Evolutionary conservation across 2,113 vertebrate species (phyloP), one percentile per base, ranked within the genome.

Genomic region (Sciurus niger): DNA sequence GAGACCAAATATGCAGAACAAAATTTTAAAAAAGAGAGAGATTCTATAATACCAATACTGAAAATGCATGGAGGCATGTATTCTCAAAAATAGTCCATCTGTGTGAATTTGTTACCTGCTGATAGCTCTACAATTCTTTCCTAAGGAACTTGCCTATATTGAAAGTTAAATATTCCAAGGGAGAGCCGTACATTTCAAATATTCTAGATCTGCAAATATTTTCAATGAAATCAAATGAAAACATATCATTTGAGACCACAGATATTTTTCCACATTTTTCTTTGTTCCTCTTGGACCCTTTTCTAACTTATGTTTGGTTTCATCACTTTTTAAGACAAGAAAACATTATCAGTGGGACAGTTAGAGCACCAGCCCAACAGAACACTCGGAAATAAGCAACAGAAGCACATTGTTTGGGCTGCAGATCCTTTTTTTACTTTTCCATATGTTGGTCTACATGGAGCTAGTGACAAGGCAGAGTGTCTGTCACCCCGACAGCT

Each of bases 121-220:
- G 96, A 84, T 65, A 51, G 30, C 32, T 53, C 34, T 80, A 13
- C 10, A 94, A 78, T 87, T 96, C 82, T 97, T 95, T 97, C 95
- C 97, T 96, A 96, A 98, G 93, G 96, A 98, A 97, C 87, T 91
- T 91, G 91, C 95, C 92, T 97, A 84, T 87, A 96, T 94, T 83
- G 96, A 98, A 98, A 98, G 98, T 94, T 97, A 97, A 87, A 86
- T 84, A 98, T 97, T 98, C 97, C 95, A 90, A 96, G 94, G 95
- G 98, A 95, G 97, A 96, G 82, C 46, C 73, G 55, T 53, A 86
- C 68, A 98, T 98, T 98, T 97, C 95, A 96, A 98, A 97, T 98
- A 98, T 95, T 95, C 37, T 72, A 95, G 93, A 95, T 98, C 97
- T 93, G 96, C 87, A 97, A 95, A 98, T 97, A 98, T 97, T 98